Base-by-base conservation (phyloP, 2,113 vertebrate genomes). In the Harpagus bidentatus region DNA sequence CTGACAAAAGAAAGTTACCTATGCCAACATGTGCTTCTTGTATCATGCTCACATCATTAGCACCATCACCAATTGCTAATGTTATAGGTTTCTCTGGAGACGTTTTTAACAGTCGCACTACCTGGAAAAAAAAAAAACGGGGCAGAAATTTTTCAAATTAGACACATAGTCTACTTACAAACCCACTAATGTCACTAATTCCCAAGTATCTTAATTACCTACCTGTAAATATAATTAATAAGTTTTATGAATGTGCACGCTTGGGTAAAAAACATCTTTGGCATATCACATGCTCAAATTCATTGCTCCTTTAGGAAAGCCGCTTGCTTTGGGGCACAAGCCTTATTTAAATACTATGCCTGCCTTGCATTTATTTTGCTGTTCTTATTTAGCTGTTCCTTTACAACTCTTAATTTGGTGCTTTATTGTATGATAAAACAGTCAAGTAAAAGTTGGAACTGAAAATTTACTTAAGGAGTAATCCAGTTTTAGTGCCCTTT, bases 11-110 rank as follows among this genome's bases (percentile, higher is more conserved):
- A 47, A 28, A 94, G 72, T 98, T 98, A 99, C 99, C 99, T 98
- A 99, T 99, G 96, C 99, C 99, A 69, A 99, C 99, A 34, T 99
- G 99, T 65, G 99, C 99, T 97, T 99, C 99, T 74, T 99, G 99
- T 97, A 99, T 99, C 99, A 99, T 99, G 98, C 99, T 99, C 95
- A 99, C 99, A 97, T 99, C 99, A 74, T 99, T 99, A 97, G 99
- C 99, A 95, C 99, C 99, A 67, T 99, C 99, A 8, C 99, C 99
- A 5, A 99, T 97, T 0, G 99, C 99, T 82, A 99, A 96, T 0
- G 99, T 99, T 94, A 99, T 99, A 65, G 99, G 99, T 96, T 99
- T 99, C 97, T 99, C 99, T 67, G 99, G 99, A 87, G 99, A 99
- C 0, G 98, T 99, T 98, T 99, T 99, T 78, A 99, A 97, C 91